Evolutionary conservation across 2,888 invertebrate species (phyloP).

Genomic region (Epirrita christyi): DNA sequence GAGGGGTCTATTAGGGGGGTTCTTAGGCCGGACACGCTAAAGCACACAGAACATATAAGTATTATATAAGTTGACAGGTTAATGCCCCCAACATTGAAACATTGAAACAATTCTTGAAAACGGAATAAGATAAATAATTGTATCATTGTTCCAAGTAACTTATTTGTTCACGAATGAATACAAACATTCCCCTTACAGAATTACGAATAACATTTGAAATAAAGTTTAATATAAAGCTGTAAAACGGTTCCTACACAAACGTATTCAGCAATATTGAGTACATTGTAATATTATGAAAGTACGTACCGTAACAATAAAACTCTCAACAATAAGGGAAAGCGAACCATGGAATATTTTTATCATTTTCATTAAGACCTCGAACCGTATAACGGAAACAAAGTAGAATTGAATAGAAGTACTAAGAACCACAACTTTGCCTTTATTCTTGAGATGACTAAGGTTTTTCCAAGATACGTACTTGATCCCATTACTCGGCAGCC

Average conservation of each 20-base stretch:
- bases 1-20: no score
- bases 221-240: slow-evolving; percentile 29
- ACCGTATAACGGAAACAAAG: slow-evolving; percentile 27
- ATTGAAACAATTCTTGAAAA: slow-evolving; percentile 35
- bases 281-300: slow-evolving; percentile 34
- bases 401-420: not conserved
- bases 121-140: slow-evolving; percentile 36
- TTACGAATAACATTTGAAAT: slow-evolving; percentile 28
- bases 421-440: slow-evolving; percentile 14
- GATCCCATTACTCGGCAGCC: not conserved
- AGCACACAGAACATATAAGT: no score
- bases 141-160: slow-evolving; percentile 36
- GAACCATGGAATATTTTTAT: slow-evolving; percentile 51
- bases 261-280: slow-evolving; percentile 26
- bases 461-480: not conserved
- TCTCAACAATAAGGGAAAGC: slow-evolving; percentile 39
- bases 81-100: slow-evolving; percentile 25
- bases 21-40: no score
- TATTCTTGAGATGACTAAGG: not conserved
- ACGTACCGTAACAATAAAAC: slow-evolving; percentile 38
- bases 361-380: slow-evolving; percentile 57
- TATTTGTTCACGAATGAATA: slow-evolving; percentile 35
- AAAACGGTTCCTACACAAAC: slow-evolving; percentile 29
- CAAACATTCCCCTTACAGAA: slow-evolving; percentile 31
- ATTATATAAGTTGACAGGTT: slow-evolving; percentile 8